These are phyloP conservation scores for Cetonia aurata DNA, from an alignment of 2,888 invertebrate species.

Conservation along the genomic window DNA sequence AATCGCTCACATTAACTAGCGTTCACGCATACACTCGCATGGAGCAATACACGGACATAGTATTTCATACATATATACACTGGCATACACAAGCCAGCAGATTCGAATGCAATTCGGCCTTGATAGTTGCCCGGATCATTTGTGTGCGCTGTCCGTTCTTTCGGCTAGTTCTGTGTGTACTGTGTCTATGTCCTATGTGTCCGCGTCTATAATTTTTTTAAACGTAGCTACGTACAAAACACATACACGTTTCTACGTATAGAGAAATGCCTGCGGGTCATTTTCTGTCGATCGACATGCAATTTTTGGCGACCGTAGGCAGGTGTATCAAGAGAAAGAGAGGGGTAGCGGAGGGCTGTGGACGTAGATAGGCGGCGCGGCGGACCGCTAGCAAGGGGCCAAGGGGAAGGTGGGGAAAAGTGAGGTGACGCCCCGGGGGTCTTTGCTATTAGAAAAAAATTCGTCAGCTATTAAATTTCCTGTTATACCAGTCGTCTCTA, in stretches of 20 bases:
- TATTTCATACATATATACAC: no score
- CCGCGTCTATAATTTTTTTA: no score
- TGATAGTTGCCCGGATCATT: no score
- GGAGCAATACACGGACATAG: background rate
- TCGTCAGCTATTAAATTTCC: constrained; percentile 36
- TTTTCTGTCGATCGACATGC: no score
- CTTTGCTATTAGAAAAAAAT: constrained; percentile 32
- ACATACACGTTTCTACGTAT: background rate
- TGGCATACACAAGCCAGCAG: no score
- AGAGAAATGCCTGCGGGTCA: background rate
- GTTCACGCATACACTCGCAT: no score
- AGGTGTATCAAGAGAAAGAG: background rate
- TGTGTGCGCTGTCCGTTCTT: no score
- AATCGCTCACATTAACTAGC: no score
- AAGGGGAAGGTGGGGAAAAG: background rate
- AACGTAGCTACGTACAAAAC: background rate
- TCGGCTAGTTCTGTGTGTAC: no score
- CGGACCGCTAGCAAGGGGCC: constrained; percentile 9
- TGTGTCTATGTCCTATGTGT: no score
- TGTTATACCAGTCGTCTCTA: constrained; percentile 24
- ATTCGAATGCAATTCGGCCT: no score
- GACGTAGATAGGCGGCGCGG: constrained; percentile 13
- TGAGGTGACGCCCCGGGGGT: background rate
- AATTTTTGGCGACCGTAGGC: background rate
- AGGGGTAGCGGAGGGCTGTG: background rate